Evolutionary conservation across 2,888 invertebrate genomes (phyloP).

Genomic region (Argyresthia goedartella): DNA sequence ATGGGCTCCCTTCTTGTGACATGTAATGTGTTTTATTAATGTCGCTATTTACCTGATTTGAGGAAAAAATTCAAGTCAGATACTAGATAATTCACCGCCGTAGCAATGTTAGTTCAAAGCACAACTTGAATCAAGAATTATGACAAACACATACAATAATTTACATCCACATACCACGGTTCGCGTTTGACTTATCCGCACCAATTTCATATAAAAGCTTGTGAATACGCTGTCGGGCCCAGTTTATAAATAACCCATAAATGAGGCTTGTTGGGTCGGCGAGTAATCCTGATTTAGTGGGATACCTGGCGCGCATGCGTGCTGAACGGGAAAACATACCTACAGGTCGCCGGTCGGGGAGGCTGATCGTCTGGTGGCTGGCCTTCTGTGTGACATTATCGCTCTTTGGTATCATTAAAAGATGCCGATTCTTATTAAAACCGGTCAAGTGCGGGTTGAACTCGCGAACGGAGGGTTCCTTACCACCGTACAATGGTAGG

Average conservation of each 20-base stretch:
- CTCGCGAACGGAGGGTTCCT: too few species aligned
- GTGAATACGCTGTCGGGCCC: slow-evolving; percentile 1
- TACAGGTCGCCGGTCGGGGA: not conserved
- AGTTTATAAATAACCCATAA: slow-evolving; percentile 60
- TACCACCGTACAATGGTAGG: too few species aligned
- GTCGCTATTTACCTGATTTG: too few species aligned
- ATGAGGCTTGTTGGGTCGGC: slow-evolving; percentile 44
- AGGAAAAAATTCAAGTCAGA: too few species aligned
- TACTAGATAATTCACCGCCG: too few species aligned
- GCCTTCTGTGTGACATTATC: too few species aligned
- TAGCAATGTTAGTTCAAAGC: too few species aligned
- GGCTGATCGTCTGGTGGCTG: not conserved
- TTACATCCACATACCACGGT: not conserved
- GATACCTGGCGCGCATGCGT: slow-evolving; percentile 19
- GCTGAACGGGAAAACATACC: slow-evolving; percentile 3
- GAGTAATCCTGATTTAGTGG: slow-evolving; percentile 63
- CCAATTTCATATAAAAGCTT: not conserved
- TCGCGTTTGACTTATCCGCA: not conserved
- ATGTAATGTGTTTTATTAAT: too few species aligned
- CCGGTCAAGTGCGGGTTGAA: too few species aligned
- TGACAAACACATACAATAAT: not conserved
- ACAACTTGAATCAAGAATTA: not conserved
- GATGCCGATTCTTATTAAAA: too few species aligned
- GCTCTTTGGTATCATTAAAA: too few species aligned
- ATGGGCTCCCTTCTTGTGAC: too few species aligned